A percentile compares a stretch with the other conserved stretches of the same genome.
Conservation (phyloP, 2,888 invertebrate genomes). For the Cabera pusaria region DNA sequence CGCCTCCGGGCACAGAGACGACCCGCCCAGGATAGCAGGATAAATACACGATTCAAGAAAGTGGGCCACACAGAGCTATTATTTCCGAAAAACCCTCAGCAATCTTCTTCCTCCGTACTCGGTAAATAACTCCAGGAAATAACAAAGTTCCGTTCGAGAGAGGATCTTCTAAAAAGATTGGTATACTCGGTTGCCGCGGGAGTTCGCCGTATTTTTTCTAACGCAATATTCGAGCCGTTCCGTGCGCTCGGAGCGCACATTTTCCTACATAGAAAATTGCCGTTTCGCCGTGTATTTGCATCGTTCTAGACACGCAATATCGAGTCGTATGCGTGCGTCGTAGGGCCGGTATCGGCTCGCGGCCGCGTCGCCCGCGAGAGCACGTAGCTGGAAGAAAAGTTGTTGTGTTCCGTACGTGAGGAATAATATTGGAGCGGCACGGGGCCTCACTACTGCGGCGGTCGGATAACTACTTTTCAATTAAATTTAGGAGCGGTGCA, state of each 20-base stretch:
- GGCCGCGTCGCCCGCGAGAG: conserved; percentile 8
- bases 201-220: conserved; percentile 17
- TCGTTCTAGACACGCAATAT: conserved; percentile 13
- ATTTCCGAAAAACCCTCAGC: too few species aligned
- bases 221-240: conserved; percentile 24
- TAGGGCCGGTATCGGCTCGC: conserved; percentile 18
- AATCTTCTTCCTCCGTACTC: too few species aligned
- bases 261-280: conserved; percentile 24
- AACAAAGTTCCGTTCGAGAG: conserved; percentile 3
- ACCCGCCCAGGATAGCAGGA: too few species aligned
- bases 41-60: too few species aligned
- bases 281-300: conserved; percentile 28
- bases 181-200: conserved; percentile 10
- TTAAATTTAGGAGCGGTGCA: conserved; percentile 27
- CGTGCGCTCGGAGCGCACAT: conserved; percentile 18
- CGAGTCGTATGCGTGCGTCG: conserved; percentile 4
- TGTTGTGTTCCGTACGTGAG: conserved; percentile 32
- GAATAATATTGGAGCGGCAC: conserved; percentile 24
- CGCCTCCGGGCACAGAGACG: too few species aligned
- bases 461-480: conserved; percentile 28
- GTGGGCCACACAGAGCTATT: too few species aligned
- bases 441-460: conserved; percentile 18
- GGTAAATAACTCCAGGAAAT: conserved; percentile 4
- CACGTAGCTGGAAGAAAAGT: conserved; percentile 31
- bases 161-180: conserved; percentile 11